Conservation (phyloP, 37 sponge, comb jelly and placozoan species). For the Spongilla lacustris region DNA sequence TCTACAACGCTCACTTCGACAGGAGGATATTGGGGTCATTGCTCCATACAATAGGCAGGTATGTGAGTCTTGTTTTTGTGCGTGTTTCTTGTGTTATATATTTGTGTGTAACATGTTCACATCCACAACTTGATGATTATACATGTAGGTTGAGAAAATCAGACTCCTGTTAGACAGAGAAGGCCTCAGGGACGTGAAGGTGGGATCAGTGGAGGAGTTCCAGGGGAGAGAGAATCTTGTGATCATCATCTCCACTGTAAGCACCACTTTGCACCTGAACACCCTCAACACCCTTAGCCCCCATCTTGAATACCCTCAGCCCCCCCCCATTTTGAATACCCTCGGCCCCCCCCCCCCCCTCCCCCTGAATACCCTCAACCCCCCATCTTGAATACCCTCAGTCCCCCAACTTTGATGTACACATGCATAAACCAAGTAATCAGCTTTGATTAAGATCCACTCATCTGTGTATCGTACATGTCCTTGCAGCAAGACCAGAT, state of each 20-base stretch:
- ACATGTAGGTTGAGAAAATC: constrained; percentile 59
- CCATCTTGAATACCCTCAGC: neutral
- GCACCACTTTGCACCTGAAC: neutral
- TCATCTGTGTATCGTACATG: too few species aligned
- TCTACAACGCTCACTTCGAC: neutral
- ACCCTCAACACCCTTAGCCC: neutral
- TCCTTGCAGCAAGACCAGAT: neutral
- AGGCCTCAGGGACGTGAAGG: constrained; percentile 45
- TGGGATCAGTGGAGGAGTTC: constrained; percentile 90
- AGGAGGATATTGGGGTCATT: constrained; percentile 65
- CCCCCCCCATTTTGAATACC: too few species aligned
- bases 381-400: too few species aligned
- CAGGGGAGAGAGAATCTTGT: constrained; percentile 82
- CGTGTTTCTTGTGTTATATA: neutral
- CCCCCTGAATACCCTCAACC: too few species aligned
- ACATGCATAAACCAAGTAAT: too few species aligned
- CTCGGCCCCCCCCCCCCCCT: too few species aligned
- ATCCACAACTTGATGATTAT: neutral
- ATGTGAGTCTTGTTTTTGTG: neutral
- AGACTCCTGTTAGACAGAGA: constrained; percentile 43
- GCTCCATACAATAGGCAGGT: constrained; percentile 85
- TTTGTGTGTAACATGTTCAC: neutral
- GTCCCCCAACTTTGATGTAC: too few species aligned
- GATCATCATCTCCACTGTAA: constrained; percentile 84
- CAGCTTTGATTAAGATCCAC: too few species aligned